Base-by-base conservation (phyloP, 2,888 invertebrate species). In the Dimorphilus gyrociliatus region DNA sequence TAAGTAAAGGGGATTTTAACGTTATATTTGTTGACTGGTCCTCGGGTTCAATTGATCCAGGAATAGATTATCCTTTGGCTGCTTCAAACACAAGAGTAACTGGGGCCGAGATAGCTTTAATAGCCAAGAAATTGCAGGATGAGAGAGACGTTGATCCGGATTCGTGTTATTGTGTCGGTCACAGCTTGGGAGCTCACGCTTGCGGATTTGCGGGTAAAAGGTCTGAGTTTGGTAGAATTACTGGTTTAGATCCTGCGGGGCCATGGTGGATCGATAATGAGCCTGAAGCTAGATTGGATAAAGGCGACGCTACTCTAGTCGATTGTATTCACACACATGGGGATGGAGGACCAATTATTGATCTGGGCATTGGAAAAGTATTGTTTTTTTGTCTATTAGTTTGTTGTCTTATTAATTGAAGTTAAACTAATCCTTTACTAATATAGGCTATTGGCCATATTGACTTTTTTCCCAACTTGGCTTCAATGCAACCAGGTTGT, bases 11-110 rank as follows among this genome's bases (percentile, higher is more conserved):
- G 4, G 24, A 30, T 15, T 10, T 30, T 2, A 37, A 38, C 27
- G 36, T 38, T 10, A 25, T 38, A 4, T 10, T 36, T n/a, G 33
- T 38, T 3, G 38, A 23, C 10, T 38, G 38, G 38, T 30, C 30
- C 2, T 25, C 27, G 19, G 38, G 38, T 16, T 35, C 38, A 3
- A 16, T 19, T 13, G 24, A 28, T 21, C 30, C 35, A 24, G 26
- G 36, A 6, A 21, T 23, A 4, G 25, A 30, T 19, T 38, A 38
- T 23, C 10, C 24, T 8, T 25, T 30, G 15, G 38, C 38, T 21
- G 30, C 30, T 7, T 16, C 36, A 7, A 35, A 36, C 24, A 36
- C 30, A 13, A 19, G 33, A 12, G 24, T 36, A 4, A 32, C 33
- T n/a, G 36, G 33, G 8, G 27, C 23, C 19, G 31, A 36, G 25